Percentiles rank a stretch among this genome's conserved stretches.
Conservation (phyloP, 2,797 vertebrate genomes). For the Morus bassanus region DNA sequence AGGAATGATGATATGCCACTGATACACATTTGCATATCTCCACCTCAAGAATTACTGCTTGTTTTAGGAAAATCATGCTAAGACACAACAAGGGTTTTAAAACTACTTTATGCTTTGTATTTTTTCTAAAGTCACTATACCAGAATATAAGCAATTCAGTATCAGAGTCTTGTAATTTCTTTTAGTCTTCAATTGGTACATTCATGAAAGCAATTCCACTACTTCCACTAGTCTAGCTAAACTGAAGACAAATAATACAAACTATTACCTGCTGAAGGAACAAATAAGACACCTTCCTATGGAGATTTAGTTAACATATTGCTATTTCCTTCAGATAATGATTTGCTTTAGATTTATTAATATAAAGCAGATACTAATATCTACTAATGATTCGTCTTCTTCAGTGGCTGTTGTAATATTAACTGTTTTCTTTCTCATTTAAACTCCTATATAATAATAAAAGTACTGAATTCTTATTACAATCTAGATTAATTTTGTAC, state of each 20-base stretch:
- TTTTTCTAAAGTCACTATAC: background rate
- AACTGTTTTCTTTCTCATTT: background rate
- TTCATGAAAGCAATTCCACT: background rate
- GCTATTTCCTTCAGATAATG: background rate
- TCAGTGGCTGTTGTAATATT: background rate
- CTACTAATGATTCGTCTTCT: background rate
- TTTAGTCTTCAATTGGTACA: background rate
- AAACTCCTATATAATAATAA: background rate
- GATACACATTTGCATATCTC: background rate
- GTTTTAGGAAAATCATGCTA: background rate
- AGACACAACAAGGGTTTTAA: background rate
- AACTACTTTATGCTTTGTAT: background rate
- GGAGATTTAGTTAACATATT: background rate
- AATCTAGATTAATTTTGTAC: background rate
- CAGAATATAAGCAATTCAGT: background rate
- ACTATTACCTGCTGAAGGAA: background rate
- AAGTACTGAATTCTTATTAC: background rate
- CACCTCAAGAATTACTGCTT: background rate
- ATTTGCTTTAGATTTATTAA: background rate
- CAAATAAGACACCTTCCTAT: background rate
- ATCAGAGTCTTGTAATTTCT: background rate
- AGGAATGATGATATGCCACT: background rate
- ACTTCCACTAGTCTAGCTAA: background rate
- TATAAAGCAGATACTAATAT: background rate
- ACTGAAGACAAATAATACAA: background rate